Evolutionary conservation across 2,888 invertebrate genomes (phyloP).

Genomic region (Allolobophora icterica): DNA sequence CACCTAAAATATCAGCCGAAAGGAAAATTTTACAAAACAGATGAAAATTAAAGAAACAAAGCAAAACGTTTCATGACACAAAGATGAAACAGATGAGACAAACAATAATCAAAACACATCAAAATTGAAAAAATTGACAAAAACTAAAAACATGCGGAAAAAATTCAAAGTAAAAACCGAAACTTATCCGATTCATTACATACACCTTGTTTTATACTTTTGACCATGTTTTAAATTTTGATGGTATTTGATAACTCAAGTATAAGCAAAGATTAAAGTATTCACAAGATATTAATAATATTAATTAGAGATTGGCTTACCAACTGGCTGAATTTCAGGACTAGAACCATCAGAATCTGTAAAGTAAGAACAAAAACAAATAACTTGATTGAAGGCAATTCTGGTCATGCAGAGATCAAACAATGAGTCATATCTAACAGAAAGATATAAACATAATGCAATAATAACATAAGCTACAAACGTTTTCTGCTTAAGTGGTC

Average conservation of each 20-base stretch:
- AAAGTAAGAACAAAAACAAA: neutral
- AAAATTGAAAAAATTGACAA: neutral
- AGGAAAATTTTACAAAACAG: neutral
- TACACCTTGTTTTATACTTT: neutral
- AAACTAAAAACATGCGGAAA: neutral
- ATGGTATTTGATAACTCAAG: neutral
- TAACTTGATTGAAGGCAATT: no score
- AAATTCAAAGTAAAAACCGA: neutral
- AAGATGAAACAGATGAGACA: neutral
- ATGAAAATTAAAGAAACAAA: neutral
- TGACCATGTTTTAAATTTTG: neutral
- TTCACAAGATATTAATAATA: neutral
- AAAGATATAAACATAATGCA: no score
- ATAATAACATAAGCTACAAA: no score
- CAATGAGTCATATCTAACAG: no score
- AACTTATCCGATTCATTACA: neutral
- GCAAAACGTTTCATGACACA: neutral
- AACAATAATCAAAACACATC: neutral
- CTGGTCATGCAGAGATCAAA: no score
- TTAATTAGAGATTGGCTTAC: neutral
- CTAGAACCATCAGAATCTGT: neutral
- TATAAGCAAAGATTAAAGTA: neutral
- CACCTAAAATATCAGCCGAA: slow-evolving; percentile 63
- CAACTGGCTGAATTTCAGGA: slow-evolving; percentile 15
- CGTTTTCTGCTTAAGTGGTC: no score